Evolutionary conservation across 64 coral and sea anemone genomes (phyloP), one percentile per base, ranked within the genome.

Genomic region (Pocillopora verrucosa): DNA sequence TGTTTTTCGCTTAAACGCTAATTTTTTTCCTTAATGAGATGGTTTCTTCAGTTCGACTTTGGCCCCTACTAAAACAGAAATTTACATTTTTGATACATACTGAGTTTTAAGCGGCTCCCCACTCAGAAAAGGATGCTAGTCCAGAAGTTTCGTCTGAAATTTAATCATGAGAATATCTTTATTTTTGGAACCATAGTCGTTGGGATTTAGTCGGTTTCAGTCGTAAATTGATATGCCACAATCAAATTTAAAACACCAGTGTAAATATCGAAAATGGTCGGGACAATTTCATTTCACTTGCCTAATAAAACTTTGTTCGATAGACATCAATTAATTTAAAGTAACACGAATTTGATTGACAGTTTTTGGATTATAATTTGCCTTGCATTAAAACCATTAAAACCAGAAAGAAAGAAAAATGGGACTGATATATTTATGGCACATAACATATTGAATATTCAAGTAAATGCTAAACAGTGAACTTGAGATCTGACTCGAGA

Each of bases 321-420:
- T 60, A 26, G 30, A 62, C 62, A 58, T 81, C 79, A 81, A 81
- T 81, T 62, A 62, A 61, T 57, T 85, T 9, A 19, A 41, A 56
- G 36, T 22, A n/a, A 72, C 35, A n/a, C 19, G 10, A 9, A 36
- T 82, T 84, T 10, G 82, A 85, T 85, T 85, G 64, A 65, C 36
- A 65, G 35, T n/a, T 72, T 14, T 0, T 24, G 36, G 45, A 72
- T 72, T 56, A 72, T 72, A 85, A 85, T 72, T 85, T 72, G 65
- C 15, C 58, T 67, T 85, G 36, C 20, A 41, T 20, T 67, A 63
- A 83, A 83, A 41, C 34, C 61, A 83, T 67, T 45, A 67, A 34
- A 68, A 83, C 67, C 15, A 13, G 38, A 68, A 30, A 30, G 30
- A 30, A 30, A 3, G 7, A 35, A 83, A 64, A 64, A 41, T 17